A percentile compares a stretch with the other conserved stretches of the same genome.
These are phyloP conservation scores for Falcunculus frontatus DNA, from an alignment of 2,113 vertebrate species.

Conservation along the genomic window DNA sequence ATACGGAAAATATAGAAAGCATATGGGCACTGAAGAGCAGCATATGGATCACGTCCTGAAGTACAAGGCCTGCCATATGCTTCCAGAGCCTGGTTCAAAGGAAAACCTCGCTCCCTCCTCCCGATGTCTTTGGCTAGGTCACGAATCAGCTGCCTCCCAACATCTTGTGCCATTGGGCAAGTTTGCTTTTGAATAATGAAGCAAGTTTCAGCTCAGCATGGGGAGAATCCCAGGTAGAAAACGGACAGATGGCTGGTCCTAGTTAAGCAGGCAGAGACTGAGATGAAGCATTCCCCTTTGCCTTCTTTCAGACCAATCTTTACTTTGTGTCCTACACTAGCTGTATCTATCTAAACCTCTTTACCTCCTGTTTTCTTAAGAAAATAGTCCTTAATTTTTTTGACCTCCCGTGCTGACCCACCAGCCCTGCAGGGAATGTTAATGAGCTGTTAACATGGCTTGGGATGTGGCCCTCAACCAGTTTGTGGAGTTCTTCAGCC, in stretches of 20 bases:
- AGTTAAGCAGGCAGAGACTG: slow-evolving; percentile 55
- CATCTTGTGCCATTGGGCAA: slow-evolving; percentile 57
- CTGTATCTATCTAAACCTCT: neutral
- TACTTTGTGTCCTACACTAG: neutral
- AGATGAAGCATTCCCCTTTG: slow-evolving; percentile 46
- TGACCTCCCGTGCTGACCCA: slow-evolving; percentile 49
- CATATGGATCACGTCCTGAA: slow-evolving; percentile 73
- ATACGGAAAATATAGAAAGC: slow-evolving; percentile 52
- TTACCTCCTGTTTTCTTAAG: slow-evolving; percentile 37
- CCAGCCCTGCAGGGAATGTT: slow-evolving; percentile 35
- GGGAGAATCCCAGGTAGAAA: slow-evolving; percentile 73
- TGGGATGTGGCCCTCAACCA: slow-evolving; percentile 14
- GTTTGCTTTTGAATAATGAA: slow-evolving; percentile 74
- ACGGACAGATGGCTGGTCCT: slow-evolving; percentile 65
- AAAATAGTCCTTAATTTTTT: slow-evolving; percentile 53
- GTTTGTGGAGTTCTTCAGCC: slow-evolving; percentile 18
- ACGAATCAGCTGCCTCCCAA: slow-evolving; percentile 71
- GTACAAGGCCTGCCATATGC: slow-evolving; percentile 71
- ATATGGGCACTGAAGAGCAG: slow-evolving; percentile 72
- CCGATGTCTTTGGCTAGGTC: slow-evolving; percentile 69
- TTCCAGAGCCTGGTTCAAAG: slow-evolving; percentile 64
- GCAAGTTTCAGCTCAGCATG: slow-evolving; percentile 70
- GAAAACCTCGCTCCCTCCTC: slow-evolving; percentile 59
- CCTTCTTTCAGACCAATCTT: slow-evolving; percentile 21
- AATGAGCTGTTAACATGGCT: slow-evolving; percentile 58